These are phyloP conservation scores for Spinibarbus caldwelli DNA, from an alignment of 2,797 vertebrate genomes.

Conservation along the genomic window DNA sequence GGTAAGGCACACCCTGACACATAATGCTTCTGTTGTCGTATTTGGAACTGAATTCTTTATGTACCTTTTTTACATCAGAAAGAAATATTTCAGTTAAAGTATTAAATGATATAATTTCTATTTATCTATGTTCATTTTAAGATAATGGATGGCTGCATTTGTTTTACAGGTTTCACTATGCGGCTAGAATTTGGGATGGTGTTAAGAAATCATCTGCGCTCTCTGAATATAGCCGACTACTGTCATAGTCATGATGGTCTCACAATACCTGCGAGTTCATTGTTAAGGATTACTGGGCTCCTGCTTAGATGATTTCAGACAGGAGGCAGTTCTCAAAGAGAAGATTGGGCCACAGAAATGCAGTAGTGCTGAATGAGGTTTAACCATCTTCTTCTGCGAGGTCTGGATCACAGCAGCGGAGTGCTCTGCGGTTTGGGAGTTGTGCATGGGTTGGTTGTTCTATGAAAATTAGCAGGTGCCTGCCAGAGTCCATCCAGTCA, in stretches of 20 bases:
- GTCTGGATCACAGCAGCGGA: not conserved
- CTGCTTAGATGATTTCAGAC: not conserved
- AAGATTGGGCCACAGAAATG: not conserved
- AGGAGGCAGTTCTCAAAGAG: not conserved
- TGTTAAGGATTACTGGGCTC: conserved; percentile 7
- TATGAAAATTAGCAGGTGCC: not conserved
- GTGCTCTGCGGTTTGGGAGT: not conserved
- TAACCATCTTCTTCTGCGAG: not conserved
- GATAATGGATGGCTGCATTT: not conserved
- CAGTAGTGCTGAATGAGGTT: not conserved
- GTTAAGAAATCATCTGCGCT: conserved; percentile 92
- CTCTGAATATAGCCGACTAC: conserved; percentile 90
- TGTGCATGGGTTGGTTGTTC: not conserved
- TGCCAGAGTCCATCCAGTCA: not conserved
- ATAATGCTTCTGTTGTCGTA: not conserved
- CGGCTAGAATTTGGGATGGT: conserved; percentile 91
- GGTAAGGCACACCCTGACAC: too few species aligned
- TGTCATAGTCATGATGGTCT: conserved; percentile 75
- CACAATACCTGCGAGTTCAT: not conserved
- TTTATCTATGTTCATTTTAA: not conserved
- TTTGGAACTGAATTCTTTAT: not conserved
- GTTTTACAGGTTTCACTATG: conserved; percentile 88
- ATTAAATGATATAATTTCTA: not conserved
- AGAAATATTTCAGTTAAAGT: not conserved
- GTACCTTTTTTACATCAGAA: not conserved